Conservation (phyloP, 2,797 vertebrate species). For the Danio kyathit region DNA sequence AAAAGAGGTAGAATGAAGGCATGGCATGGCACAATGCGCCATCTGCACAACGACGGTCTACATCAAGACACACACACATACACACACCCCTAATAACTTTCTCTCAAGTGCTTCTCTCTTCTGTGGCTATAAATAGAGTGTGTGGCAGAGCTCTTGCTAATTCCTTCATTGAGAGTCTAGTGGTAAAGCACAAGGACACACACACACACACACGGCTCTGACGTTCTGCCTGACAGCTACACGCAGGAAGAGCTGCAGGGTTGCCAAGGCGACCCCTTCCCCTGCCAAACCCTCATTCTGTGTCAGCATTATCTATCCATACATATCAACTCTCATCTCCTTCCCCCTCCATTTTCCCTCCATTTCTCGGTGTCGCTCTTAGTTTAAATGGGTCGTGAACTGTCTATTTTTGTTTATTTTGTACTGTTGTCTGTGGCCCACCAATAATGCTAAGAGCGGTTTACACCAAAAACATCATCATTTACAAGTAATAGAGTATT, state of each 20-base stretch:
- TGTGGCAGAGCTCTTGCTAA: constrained; percentile 76
- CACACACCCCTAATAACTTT: constrained; percentile 53
- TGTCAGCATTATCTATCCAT: constrained; percentile 53
- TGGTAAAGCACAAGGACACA: constrained; percentile 36
- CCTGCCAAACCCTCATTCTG: constrained; percentile 49
- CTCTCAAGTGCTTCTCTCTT: constrained; percentile 63
- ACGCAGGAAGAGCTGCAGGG: constrained; percentile 54
- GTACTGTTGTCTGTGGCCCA: no score
- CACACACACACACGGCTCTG: constrained; percentile 43
- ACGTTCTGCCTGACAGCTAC: constrained; percentile 54
- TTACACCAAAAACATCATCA: no score
- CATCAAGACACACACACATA: constrained; percentile 44
- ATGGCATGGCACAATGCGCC: constrained; percentile 29
- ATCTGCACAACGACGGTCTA: constrained; percentile 48
- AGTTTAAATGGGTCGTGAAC: background rate
- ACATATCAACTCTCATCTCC: constrained; percentile 35
- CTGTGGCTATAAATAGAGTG: constrained; percentile 78
- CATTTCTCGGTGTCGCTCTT: constrained; percentile 24
- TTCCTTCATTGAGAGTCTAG: constrained; percentile 80
- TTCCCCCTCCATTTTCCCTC: constrained; percentile 2
- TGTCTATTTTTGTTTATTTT: no score
- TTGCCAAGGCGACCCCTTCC: constrained; percentile 61
- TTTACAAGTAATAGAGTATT: no score
- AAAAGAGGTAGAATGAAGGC: constrained; percentile 33
- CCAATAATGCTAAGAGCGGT: no score